Conservation (phyloP, 2,113 vertebrate genomes). For the Brachionichthys hirsutus region DNA sequence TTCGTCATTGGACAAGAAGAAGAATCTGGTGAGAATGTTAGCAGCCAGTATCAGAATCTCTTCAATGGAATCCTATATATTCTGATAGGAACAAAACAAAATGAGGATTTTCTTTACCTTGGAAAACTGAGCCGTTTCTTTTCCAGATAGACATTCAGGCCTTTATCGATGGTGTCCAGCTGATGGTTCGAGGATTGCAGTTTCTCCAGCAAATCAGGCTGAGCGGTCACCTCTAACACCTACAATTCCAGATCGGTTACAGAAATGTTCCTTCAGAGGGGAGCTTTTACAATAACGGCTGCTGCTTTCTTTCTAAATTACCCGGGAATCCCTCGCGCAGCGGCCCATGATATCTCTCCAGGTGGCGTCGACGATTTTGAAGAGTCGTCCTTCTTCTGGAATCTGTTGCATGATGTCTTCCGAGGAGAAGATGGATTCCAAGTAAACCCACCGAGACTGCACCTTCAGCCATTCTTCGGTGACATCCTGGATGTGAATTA, state of each 20-base stretch:
- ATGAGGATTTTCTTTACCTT: constrained; percentile 66
- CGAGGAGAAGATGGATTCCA: constrained; percentile 94
- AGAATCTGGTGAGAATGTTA: constrained; percentile 79
- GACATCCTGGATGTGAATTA: constrained; percentile 89
- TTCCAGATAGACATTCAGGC: too few relatives aligned
- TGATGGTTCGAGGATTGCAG: too few relatives aligned
- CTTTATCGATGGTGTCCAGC: too few relatives aligned
- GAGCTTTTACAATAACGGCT: too few relatives aligned
- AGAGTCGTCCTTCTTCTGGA: constrained; percentile 89
- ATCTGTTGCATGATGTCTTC: constrained; percentile 98
- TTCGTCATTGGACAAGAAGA: constrained; percentile 92
- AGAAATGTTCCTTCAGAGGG: neutral
- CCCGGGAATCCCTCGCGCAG: too few relatives aligned
- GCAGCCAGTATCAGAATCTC: too few relatives aligned
- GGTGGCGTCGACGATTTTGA: constrained; percentile 86
- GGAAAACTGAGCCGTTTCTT: constrained; percentile 82
- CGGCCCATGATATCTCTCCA: constrained; percentile 88
- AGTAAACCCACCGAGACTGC: constrained; percentile 93
- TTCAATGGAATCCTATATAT: neutral
- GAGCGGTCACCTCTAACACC: too few relatives aligned
- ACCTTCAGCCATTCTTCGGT: constrained; percentile 95
- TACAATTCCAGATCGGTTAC: neutral
- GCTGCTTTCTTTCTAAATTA: too few relatives aligned
- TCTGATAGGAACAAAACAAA: constrained; percentile 21
- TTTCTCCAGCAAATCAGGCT: too few relatives aligned